phyloP scores from a whole-genome alignment of 2,888 invertebrate genomes.

The Deilephila elpenor region DNA sequence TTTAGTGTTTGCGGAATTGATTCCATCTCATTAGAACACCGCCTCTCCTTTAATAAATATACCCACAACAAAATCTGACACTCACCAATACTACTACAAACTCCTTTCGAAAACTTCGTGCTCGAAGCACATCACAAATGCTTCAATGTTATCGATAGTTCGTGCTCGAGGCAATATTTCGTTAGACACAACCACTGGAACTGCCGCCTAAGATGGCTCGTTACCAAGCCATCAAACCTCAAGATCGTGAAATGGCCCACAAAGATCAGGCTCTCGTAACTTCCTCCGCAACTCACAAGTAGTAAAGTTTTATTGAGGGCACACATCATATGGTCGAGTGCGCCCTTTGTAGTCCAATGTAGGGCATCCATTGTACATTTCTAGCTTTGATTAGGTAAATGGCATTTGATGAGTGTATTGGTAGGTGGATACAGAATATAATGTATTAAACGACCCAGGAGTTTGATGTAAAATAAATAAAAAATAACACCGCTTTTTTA shows the following conservation, averaged over 20 bases:
- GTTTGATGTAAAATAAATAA: too few species aligned
- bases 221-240: background rate
- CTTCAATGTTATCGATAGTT: background rate
- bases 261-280: constrained; percentile 21
- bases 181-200: background rate
- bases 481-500: too few species aligned
- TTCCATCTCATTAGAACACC: too few species aligned
- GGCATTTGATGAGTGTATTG: background rate
- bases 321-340: background rate
- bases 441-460: too few species aligned
- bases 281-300: constrained; percentile 2
- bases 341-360: constrained; percentile 16
- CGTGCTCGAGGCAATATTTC: background rate
- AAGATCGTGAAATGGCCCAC: constrained; percentile 11
- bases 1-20: too few species aligned
- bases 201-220: background rate
- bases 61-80: too few species aligned
- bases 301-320: constrained; percentile 25
- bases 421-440: background rate
- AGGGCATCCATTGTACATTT: constrained; percentile 5
- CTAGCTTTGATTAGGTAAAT: constrained; percentile 2
- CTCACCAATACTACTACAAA: too few species aligned
- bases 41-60: too few species aligned
- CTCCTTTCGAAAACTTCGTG: too few species aligned
- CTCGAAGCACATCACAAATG: too few species aligned